A percentile compares a stretch with the other conserved stretches of the same genome.
Conservation (phyloP, 1,140 invertebrate genomes). For the Hyles euphorbiae region DNA sequence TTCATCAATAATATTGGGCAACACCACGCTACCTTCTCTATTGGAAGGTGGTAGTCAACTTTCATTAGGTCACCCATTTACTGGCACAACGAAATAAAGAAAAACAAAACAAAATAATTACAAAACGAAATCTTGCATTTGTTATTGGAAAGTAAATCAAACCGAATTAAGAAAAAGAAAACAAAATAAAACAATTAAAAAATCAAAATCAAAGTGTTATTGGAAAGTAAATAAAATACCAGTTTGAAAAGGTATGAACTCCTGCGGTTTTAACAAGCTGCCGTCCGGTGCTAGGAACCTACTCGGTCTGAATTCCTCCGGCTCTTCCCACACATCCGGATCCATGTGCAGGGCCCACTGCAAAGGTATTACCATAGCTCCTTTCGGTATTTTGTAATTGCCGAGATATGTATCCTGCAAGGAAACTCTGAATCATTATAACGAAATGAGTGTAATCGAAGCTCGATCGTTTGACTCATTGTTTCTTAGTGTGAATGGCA, state of each 20-base stretch:
- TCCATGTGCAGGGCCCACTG: constrained; percentile 92
- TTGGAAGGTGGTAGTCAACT: no score
- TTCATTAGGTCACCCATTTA: no score
- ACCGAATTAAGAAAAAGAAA: no score
- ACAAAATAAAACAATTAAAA: no score
- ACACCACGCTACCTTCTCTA: no score
- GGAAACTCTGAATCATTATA: constrained; percentile 5
- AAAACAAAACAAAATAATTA: no score
- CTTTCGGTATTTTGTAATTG: constrained; percentile 78
- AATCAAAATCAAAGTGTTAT: no score
- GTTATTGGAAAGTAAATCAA: not conserved
- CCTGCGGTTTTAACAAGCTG: constrained; percentile 78
- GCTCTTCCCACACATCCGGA: constrained; percentile 81
- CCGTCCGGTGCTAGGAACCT: constrained; percentile 84
- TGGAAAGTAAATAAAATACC: constrained; percentile 58
- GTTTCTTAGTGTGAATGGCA: no score
- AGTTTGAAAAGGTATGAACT: constrained; percentile 90
- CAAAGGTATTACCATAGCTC: constrained; percentile 81
- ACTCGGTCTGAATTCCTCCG: constrained; percentile 82
- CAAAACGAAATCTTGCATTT: no score
- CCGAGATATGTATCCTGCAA: constrained; percentile 78
- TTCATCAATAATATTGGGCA: no score
- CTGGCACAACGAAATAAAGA: no score
- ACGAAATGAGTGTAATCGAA: not conserved
- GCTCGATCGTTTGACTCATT: no score